These are phyloP conservation scores for Tuberolachnus salignus DNA, from an alignment of 2,888 invertebrate genomes.

Conservation along the genomic window DNA sequence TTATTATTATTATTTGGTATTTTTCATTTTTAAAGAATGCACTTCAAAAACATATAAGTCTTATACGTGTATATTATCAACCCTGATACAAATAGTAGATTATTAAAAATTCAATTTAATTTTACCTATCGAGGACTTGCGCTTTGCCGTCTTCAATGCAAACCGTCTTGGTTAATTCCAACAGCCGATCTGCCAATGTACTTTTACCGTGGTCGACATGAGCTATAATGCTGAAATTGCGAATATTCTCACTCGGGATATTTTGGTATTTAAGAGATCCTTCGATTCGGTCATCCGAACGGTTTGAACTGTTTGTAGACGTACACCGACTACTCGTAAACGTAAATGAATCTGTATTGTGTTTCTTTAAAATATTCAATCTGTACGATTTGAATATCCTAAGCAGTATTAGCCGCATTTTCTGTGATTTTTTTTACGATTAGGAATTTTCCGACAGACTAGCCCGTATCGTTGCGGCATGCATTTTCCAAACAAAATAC, in stretches of 20 bases:
- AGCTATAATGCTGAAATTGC: conserved; percentile 96
- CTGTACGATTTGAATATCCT: neutral
- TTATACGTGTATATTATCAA: no score
- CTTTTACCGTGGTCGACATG: conserved; percentile 99
- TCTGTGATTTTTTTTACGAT: neutral
- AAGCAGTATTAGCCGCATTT: neutral
- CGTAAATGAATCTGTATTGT: neutral
- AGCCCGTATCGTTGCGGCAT: no score
- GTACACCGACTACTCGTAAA: neutral
- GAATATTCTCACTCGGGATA: conserved; percentile 58
- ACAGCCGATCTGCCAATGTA: conserved; percentile 91
- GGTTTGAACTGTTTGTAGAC: neutral
- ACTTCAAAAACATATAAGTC: no score
- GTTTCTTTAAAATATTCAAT: neutral
- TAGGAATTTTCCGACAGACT: no score
- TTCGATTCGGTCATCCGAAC: neutral
- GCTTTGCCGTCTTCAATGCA: conserved; percentile 70
- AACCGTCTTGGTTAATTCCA: conserved; percentile 88
- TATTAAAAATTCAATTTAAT: neutral
- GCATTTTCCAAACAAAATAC: no score
- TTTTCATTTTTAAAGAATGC: no score
- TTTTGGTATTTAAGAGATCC: conserved; percentile 57
- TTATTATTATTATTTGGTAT: no score
- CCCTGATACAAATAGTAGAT: no score
- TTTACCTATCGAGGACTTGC: conserved; percentile 77